phyloP scores from a whole-genome alignment of 2,888 invertebrate species.

The Branchellion lobata region DNA sequence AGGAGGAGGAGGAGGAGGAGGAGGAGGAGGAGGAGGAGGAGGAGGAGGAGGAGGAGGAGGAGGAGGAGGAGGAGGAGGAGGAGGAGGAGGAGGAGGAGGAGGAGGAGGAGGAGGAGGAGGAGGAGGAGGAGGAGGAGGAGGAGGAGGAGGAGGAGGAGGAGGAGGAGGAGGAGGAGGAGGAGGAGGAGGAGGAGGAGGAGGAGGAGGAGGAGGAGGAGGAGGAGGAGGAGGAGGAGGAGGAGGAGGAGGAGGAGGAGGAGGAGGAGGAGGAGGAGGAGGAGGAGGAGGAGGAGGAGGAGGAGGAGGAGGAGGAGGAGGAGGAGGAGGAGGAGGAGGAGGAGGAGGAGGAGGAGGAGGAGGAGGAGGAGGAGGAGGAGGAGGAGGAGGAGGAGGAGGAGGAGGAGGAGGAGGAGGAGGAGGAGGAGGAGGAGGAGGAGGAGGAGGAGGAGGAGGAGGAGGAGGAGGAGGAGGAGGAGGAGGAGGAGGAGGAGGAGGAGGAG shows the following conservation, averaged over 20 bases:
- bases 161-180: not conserved
- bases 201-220: not conserved
- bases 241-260: no score
- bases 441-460: constrained; percentile 47
- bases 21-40: not conserved
- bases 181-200: not conserved
- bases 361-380: constrained; percentile 41
- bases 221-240: no score
- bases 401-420: constrained; percentile 46
- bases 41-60: not conserved
- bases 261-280: no score
- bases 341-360: constrained; percentile 41
- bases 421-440: constrained; percentile 38
- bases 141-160: not conserved
- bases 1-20: not conserved
- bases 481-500: constrained; percentile 48
- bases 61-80: not conserved
- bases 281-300: constrained; percentile 42
- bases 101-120: not conserved
- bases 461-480: constrained; percentile 48
- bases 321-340: constrained; percentile 43
- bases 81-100: not conserved
- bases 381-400: constrained; percentile 46
- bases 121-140: not conserved
- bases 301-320: constrained; percentile 43